These are phyloP conservation scores for Cebidichthys violaceus DNA, from an alignment of 2,113 vertebrate species.

Conservation along the genomic window DNA sequence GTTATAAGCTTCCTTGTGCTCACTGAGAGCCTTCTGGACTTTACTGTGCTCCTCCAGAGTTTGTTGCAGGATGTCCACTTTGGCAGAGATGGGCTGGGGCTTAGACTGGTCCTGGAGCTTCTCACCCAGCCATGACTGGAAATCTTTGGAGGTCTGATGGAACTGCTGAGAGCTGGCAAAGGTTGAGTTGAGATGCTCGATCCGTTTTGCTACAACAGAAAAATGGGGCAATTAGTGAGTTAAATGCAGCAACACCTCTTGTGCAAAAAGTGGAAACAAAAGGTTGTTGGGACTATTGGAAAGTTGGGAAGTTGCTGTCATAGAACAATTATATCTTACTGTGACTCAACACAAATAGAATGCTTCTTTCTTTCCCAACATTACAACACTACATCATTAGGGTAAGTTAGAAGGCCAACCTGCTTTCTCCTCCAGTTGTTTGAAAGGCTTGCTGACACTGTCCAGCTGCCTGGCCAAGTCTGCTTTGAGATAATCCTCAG, in stretches of 20 bases:
- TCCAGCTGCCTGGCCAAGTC: conserved; percentile 93
- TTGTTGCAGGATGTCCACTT: conserved; percentile 84
- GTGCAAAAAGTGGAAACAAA: background rate
- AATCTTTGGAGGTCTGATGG: conserved; percentile 93
- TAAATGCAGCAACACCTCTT: background rate
- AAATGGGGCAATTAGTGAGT: conserved; percentile 16
- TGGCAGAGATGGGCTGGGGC: conserved; percentile 85
- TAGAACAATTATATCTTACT: conserved; percentile 21
- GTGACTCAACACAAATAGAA: conserved; percentile 47
- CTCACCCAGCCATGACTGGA: conserved; percentile 90
- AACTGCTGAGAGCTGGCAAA: conserved; percentile 95
- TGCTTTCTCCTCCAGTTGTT: conserved; percentile 94
- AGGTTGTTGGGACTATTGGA: background rate
- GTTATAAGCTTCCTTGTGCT: conserved; percentile 86
- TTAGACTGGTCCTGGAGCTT: conserved; percentile 87
- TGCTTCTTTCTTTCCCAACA: conserved; percentile 32
- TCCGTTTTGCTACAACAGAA: conserved; percentile 85
- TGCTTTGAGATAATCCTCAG: conserved; percentile 94
- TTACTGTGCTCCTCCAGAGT: conserved; percentile 87
- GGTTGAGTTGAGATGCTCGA: conserved; percentile 91
- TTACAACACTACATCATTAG: conserved; percentile 30
- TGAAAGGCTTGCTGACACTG: conserved; percentile 89
- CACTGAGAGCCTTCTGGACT: conserved; percentile 81
- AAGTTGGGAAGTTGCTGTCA: conserved; percentile 11
- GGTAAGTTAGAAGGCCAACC: conserved; percentile 83